These are phyloP conservation scores for Hydraecia micacea DNA, from an alignment of 2,888 invertebrate species.

Conservation along the genomic window DNA sequence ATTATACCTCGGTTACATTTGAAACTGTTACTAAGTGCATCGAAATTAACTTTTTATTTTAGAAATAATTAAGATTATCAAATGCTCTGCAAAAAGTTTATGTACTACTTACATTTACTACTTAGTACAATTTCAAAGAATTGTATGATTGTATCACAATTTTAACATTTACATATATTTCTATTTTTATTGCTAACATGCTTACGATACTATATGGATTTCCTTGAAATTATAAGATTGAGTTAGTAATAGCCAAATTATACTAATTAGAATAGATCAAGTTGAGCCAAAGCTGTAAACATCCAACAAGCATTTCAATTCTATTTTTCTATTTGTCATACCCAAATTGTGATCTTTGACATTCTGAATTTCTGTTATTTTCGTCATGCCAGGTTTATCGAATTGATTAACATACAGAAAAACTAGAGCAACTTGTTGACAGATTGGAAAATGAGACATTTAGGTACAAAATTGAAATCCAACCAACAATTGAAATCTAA, in stretches of 20 bases:
- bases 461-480: background rate
- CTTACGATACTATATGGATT: background rate
- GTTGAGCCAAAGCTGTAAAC: slow-evolving; percentile 21
- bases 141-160: background rate
- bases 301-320: slow-evolving; percentile 5
- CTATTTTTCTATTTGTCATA: slow-evolving; percentile 2
- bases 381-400: background rate
- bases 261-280: slow-evolving; percentile 30
- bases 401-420: background rate
- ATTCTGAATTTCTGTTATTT: slow-evolving; percentile 4
- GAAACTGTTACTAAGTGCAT: background rate
- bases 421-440: background rate
- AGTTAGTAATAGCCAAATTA: slow-evolving; percentile 30
- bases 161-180: background rate
- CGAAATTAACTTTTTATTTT: background rate
- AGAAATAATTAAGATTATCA: background rate
- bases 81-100: background rate
- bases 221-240: slow-evolving; percentile 40
- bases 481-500: background rate
- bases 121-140: background rate
- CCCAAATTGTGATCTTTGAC: slow-evolving; percentile 11
- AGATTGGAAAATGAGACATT: background rate
- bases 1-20: background rate
- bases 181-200: background rate
- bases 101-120: background rate